Base-by-base conservation (phyloP, 2,113 vertebrate genomes). In the Spea multiplicata region DNA sequence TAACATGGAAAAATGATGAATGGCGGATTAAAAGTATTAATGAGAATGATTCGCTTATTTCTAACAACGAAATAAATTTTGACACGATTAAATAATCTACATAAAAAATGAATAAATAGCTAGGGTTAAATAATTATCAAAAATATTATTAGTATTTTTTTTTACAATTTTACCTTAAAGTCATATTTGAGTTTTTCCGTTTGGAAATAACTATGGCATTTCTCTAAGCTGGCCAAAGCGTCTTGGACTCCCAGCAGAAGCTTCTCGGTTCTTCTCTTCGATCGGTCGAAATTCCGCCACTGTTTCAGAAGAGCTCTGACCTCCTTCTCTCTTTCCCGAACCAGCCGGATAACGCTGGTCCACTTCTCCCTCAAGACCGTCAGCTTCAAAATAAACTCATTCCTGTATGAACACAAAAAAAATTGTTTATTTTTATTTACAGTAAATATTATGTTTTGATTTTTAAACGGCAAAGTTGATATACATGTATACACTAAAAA, bases 361-460 rank as follows among this genome's bases (percentile, higher is more conserved):
- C 97, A 99, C 80, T 89, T 92, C 79, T 94, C 92, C 9, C 90
- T 88, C 82, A 99, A 87, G 84, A 90, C 76, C 0, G 91, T 87
- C 79, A 98, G 89, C 85, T 94, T 96, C 52, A 92, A 89, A 84
- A 96, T 84, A 78, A 97, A 95, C 82, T 93, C 92, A 0, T 89
- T 93, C 84, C 96, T 99, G 85, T 59, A 82, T n/a, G 48, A 80
- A 67, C 6, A 52, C 76, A 52, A 62, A 3, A 81, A 83, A 5
- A 30, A 74, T 16, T 8, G 61, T 59, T 61, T 16, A 59, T 44
- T 72, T 57, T n/a, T 78, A n/a, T 55, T 72, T 44, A 6, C 17
- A 30, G 30, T 30, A 30, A 30, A 30, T 30, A 30, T 30, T 16
- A 2, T 70, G 9, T 52, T 7, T n/a, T 67, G 44, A 10, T 5